A percentile compares a stretch with the other conserved stretches of the same genome.
Evolutionary conservation across 2,113 vertebrate genomes (phyloP).

Genomic region (Microtus oregoni): DNA sequence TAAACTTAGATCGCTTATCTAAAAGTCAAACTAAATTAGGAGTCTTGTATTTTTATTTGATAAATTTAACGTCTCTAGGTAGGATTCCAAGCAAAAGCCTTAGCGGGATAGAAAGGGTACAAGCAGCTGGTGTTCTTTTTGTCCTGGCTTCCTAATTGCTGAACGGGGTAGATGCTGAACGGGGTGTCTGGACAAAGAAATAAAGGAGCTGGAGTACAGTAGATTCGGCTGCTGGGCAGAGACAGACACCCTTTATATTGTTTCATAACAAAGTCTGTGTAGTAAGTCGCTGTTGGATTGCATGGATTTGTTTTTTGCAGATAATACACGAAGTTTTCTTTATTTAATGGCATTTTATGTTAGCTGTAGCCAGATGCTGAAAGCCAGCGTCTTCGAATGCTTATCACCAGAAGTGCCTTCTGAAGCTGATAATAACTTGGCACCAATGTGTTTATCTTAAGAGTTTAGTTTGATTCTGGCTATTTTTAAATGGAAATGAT

Average conservation of each 20-base stretch:
- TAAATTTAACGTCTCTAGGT: slow-evolving; percentile 45
- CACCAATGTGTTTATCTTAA: neutral
- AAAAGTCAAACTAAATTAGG: slow-evolving; percentile 31
- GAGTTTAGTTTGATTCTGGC: slow-evolving; percentile 39
- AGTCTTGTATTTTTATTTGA: slow-evolving; percentile 41
- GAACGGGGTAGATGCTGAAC: neutral
- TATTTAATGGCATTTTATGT: slow-evolving; percentile 63
- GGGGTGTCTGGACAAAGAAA: slow-evolving; percentile 26
- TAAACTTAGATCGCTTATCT: slow-evolving; percentile 8
- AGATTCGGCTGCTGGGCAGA: neutral
- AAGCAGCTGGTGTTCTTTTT: slow-evolving; percentile 33
- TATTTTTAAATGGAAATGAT: slow-evolving; percentile 39
- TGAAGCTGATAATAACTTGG: slow-evolving; percentile 44
- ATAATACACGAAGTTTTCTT: slow-evolving; percentile 44
- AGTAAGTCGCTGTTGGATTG: slow-evolving; percentile 25
- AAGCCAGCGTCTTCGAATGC: slow-evolving; percentile 31
- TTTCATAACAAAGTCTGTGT: neutral
- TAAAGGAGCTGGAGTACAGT: neutral
- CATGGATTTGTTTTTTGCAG: slow-evolving; percentile 53
- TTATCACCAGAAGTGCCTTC: slow-evolving; percentile 37
- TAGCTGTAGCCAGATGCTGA: slow-evolving; percentile 1
- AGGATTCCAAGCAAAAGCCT: slow-evolving; percentile 40
- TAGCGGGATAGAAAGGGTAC: neutral
- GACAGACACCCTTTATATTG: neutral
- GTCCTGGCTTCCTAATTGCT: slow-evolving; percentile 2